A percentile compares a stretch with the other conserved stretches of the same genome.
Evolutionary conservation across 2,113 vertebrate species (phyloP).

Genomic region (rat (Rattus norvegicus)): DNA sequence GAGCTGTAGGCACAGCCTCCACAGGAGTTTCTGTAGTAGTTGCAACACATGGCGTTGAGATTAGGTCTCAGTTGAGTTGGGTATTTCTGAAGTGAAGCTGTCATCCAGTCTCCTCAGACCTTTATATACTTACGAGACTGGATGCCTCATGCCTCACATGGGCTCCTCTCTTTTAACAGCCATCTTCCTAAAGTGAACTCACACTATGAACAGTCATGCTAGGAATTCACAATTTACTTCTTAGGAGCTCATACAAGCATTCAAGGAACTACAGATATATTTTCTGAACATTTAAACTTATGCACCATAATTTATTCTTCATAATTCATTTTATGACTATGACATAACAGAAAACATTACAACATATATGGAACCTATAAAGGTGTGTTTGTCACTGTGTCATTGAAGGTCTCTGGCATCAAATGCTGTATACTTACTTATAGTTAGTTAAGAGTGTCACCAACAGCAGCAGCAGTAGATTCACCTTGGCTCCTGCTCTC

Average conservation of each 20-base stretch:
- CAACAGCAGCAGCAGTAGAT: rapidly evolving
- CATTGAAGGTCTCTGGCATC: background rate
- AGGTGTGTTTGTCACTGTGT: background rate
- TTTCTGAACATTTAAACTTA: background rate
- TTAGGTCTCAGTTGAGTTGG: background rate
- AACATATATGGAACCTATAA: background rate
- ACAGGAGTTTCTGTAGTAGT: background rate
- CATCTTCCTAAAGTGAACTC: background rate
- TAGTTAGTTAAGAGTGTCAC: background rate
- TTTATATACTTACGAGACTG: background rate
- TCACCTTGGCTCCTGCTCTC: background rate
- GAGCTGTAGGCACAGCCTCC: background rate
- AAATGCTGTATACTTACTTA: background rate
- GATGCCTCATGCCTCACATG: background rate
- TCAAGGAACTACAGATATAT: background rate
- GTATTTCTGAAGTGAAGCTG: background rate
- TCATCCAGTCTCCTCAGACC: background rate
- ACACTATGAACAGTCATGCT: background rate
- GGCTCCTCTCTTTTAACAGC: background rate
- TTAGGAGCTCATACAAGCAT: background rate
- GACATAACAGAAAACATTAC: background rate
- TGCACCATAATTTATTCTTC: background rate
- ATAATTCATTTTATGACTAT: background rate
- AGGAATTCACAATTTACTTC: background rate
- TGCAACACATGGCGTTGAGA: background rate